Base-by-base conservation (phyloP, 2,797 vertebrate species). In the Cichlasoma orientale region DNA sequence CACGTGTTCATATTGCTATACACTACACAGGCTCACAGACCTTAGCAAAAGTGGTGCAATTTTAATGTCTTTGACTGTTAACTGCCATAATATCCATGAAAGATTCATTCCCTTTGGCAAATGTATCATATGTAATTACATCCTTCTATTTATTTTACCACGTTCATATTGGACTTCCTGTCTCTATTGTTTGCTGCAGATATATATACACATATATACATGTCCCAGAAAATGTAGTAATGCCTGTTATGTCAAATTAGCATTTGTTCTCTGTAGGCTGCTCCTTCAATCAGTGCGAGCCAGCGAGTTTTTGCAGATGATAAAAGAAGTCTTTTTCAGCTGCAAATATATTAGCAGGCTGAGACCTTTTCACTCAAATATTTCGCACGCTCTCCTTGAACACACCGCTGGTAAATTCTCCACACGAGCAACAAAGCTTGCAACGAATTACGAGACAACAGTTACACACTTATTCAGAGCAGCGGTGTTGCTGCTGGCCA, bases 371-470 rank as follows among this genome's bases (percentile, higher is more conserved):
- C 31, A 75, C 77, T 31, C 11, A 4, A 44, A 36, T 38, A 29
- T 33, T 66, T 16, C 27, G 4, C 16, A 44, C 18, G 18, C 68
- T 66, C 59, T 71, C 25, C 36, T 36, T 52, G 14, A 70, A 56
- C 41, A 53, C 23, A 38, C 70, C 58, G 36, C 69, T 56, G 10
- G 72, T 79, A 78, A 86, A 83, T 88, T 82, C 41, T 61, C 75
- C n/a, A 79, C 19, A 69, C 27, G 74, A 55, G 72, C 16, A 59
- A 72, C 25, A 52, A 57, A 18, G 33, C 36, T 56, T 70, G 18
- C 16, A 44, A 56, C 56, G 77, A 81, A 75, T 83, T 50, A 81
- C 77, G 86, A 74, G 66, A 63, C 61, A 78, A 66, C 74, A 38
- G 59, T 82, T 75, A 70, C 57, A 66, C 72, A 72, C 23, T 75